A percentile compares a stretch with the other conserved stretches of the same genome.
phyloP scores from a whole-genome alignment of 2,888 invertebrate genomes.

The Pandemis corylana region DNA sequence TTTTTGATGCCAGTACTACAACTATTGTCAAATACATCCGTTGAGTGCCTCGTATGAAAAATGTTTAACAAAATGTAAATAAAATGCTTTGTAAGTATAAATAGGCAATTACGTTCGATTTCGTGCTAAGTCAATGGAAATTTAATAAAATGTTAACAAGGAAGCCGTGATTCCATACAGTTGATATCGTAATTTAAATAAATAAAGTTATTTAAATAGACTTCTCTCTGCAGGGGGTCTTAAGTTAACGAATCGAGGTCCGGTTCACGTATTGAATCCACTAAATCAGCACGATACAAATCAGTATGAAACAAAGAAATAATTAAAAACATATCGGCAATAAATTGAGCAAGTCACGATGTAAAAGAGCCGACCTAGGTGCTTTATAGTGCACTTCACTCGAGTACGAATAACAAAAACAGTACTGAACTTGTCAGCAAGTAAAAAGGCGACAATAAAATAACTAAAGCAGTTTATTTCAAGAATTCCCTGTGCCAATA shows the following conservation, averaged over 20 bases:
- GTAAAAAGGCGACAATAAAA: slow-evolving; percentile 33
- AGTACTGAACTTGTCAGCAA: slow-evolving; percentile 37
- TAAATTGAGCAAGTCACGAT: slow-evolving; percentile 1
- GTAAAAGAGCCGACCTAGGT: slow-evolving; percentile 1
- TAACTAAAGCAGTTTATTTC: slow-evolving; percentile 37
- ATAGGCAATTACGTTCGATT: slow-evolving; percentile 63
- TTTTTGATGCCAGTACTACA: slow-evolving; percentile 34
- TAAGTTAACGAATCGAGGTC: neutral
- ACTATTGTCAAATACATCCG: slow-evolving; percentile 47
- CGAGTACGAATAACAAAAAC: slow-evolving; percentile 28
- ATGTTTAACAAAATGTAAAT: slow-evolving; percentile 20
- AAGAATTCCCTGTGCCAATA: slow-evolving; percentile 30
- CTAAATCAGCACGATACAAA: neutral
- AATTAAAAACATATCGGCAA: slow-evolving; percentile 1
- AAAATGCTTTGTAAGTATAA: slow-evolving; percentile 53
- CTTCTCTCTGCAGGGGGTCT: slow-evolving; percentile 4
- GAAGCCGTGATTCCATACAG: neutral
- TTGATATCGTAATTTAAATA: slow-evolving; percentile 14
- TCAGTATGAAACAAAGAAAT: neutral
- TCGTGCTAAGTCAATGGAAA: slow-evolving; percentile 66
- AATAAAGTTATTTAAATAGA: slow-evolving; percentile 23
- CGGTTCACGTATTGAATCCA: neutral
- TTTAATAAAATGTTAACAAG: slow-evolving; percentile 48
- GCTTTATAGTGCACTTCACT: slow-evolving; percentile 24
- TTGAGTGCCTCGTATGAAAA: slow-evolving; percentile 42